Conservation (phyloP, 2,113 vertebrate genomes). For the Oenanthe oenanthe region DNA sequence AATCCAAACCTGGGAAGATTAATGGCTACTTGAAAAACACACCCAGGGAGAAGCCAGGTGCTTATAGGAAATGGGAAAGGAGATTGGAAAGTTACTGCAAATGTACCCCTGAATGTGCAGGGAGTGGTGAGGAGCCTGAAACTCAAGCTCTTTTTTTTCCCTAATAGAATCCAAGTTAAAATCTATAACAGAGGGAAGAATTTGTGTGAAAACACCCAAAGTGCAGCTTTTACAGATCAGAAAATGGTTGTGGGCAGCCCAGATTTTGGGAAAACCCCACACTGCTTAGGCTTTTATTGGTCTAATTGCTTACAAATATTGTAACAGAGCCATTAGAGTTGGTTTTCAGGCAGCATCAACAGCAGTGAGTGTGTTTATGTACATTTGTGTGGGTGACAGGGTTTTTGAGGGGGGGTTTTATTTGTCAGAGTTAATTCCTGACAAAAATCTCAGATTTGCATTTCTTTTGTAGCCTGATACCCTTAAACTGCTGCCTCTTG, state of each 20-base stretch:
- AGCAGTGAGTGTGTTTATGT: not conserved
- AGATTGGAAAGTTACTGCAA: not conserved
- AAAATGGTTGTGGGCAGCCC: not conserved
- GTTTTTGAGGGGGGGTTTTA: not conserved
- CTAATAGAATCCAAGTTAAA: not conserved
- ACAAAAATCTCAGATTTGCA: not conserved
- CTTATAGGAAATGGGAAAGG: not conserved
- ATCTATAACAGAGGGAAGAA: not conserved
- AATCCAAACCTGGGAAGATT: not conserved
- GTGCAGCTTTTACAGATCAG: not conserved
- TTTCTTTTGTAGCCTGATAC: not conserved
- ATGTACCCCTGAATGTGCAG: not conserved
- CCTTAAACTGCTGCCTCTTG: not conserved
- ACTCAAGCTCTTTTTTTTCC: not conserved
- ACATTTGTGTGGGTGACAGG: not conserved
- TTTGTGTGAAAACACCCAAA: not conserved
- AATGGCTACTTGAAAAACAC: not conserved
- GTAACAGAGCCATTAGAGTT: not conserved
- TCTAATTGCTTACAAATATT: not conserved
- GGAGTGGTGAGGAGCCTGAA: not conserved
- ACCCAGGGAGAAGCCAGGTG: not conserved
- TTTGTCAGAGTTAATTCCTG: not conserved
- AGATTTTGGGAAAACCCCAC: not conserved
- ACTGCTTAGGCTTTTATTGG: not conserved
- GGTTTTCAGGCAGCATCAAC: not conserved